Conservation (phyloP, 2,113 vertebrate genomes). For the Tinamus guttatus region DNA sequence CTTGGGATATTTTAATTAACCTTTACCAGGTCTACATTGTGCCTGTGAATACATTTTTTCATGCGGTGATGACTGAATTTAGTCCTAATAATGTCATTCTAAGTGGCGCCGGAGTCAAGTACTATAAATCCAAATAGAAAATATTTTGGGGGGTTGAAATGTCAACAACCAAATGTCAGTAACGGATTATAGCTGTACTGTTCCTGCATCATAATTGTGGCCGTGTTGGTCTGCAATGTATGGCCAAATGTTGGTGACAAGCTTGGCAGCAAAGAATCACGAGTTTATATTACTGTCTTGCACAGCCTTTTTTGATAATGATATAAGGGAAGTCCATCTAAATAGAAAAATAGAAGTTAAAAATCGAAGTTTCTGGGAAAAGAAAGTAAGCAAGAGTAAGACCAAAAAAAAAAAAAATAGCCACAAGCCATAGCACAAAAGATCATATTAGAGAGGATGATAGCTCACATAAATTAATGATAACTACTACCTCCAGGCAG, state of each 20-base stretch:
- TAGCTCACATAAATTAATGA: fast-evolving
- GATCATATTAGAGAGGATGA: neutral
- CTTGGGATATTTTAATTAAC: neutral
- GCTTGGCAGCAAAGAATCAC: neutral
- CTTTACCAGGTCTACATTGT: neutral
- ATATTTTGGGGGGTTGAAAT: neutral
- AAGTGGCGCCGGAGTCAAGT: neutral
- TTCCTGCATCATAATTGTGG: neutral
- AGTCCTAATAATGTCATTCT: neutral
- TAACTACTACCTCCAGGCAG: neutral
- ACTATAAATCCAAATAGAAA: neutral
- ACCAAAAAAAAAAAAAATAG: neutral
- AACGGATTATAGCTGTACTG: neutral
- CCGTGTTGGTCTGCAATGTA: fast-evolving
- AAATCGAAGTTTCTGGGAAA: neutral
- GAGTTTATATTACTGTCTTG: neutral
- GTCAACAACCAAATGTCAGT: neutral
- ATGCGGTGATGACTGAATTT: neutral
- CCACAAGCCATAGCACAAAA: neutral
- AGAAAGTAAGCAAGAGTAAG: neutral
- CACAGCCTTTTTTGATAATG: neutral
- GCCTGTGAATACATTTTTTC: neutral
- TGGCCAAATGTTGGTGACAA: neutral
- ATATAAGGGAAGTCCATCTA: neutral
- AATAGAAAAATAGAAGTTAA: neutral